These are phyloP conservation scores for Gymnocheta viridis DNA, from an alignment of 2,888 invertebrate species.

Conservation along the genomic window DNA sequence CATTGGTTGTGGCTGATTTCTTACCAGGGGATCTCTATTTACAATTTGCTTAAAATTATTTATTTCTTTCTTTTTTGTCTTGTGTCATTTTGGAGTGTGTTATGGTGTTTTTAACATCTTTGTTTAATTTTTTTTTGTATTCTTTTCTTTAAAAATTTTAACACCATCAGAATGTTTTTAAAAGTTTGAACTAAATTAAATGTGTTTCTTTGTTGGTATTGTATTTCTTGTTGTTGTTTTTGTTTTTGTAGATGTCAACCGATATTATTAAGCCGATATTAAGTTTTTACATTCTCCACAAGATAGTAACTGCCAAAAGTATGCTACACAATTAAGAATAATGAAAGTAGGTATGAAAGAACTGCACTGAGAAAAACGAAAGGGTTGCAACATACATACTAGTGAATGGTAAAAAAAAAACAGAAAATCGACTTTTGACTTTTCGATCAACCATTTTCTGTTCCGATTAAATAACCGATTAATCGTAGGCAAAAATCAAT, in stretches of 20 bases:
- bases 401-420: too few species aligned
- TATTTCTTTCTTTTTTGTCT: slow-evolving; percentile 6
- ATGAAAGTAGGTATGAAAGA: neutral
- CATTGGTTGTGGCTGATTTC: slow-evolving; percentile 71
- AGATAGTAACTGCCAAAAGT: slow-evolving; percentile 7
- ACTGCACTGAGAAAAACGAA: neutral
- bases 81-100: slow-evolving; percentile 56
- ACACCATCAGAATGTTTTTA: slow-evolving; percentile 41
- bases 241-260: neutral
- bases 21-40: slow-evolving; percentile 53
- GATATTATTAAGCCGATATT: slow-evolving; percentile 1
- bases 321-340: slow-evolving; percentile 4
- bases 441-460: too few species aligned
- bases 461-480: too few species aligned
- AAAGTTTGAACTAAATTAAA: slow-evolving; percentile 9
- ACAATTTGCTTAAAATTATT: slow-evolving; percentile 44
- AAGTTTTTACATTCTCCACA: slow-evolving; percentile 3
- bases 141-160: slow-evolving; percentile 21
- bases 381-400: neutral
- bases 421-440: too few species aligned
- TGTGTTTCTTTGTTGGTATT: neutral
- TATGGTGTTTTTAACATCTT: slow-evolving; percentile 48
- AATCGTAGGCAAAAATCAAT: too few species aligned
- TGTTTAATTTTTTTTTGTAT: slow-evolving; percentile 1
- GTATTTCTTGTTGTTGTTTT: too few species aligned